Evolutionary conservation across 2,888 invertebrate species (phyloP), one percentile per base, ranked within the genome.

Genomic region (Cerceris ruficornis): DNA sequence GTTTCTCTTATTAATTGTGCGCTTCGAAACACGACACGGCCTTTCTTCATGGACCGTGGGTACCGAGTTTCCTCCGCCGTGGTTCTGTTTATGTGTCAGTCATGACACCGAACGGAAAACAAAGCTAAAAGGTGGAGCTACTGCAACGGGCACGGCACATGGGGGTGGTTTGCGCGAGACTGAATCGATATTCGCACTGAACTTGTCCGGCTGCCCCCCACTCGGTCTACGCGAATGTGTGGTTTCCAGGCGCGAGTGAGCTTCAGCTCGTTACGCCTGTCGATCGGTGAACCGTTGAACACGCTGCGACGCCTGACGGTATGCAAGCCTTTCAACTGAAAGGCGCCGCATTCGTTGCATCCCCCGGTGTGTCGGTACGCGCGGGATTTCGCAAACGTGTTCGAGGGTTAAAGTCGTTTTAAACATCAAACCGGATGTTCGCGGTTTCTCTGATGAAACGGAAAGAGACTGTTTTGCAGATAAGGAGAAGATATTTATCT

Each of bases 161-260:
- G 84, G 86, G 91, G 90, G 89, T 90, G 88, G 90, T 86, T 89
- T 87, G 83, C 84, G 86, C 88, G 85, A 88, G 87, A 90, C 90
- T 90, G 89, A 90, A 90, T 90, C 90, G 91, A 90, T 90, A 90
- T 84, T 79, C 73, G 72, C 74, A 80, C 82, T 85, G 83, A 85
- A 88, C 88, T 88, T 88, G 89, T 89, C 82, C 77, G 86, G 81
- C 77, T 85, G 73, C 85, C 83, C 80, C 84, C 83, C 75, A 62
- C 76, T 66, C 73, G 17, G 61, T 13, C 42, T 43, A 66, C 64
- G 66, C 55, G 62, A 72, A 77, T 55, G 71, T 73, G 69, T 64
- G 49, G 58, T 77, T 73, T 77, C 83, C 76, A 71, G 71, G 76
- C 86, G 78, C 84, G 60, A 65, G 77, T 42, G 52, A 78, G 59